These are phyloP conservation scores for Anoplopoma fimbria DNA, from an alignment of 2,113 vertebrate species.

Conservation along the genomic window DNA sequence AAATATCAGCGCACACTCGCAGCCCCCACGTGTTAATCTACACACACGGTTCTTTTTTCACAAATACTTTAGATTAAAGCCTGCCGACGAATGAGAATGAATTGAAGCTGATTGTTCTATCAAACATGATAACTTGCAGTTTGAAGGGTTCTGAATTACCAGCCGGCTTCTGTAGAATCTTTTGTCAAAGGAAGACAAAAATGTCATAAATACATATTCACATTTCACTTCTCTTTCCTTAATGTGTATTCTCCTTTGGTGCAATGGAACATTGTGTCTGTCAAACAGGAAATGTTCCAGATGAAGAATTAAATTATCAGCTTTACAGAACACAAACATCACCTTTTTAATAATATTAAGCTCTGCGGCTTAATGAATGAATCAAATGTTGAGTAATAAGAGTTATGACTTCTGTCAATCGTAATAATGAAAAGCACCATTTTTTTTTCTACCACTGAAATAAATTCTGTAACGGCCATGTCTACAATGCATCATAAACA, in stretches of 20 bases:
- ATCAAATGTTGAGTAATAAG: background rate
- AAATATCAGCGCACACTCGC: conserved; percentile 60
- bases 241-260: background rate
- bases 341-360: too few species aligned
- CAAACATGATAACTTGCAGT: conserved; percentile 25
- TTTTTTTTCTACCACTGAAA: background rate
- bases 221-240: background rate
- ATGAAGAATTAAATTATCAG: background rate
- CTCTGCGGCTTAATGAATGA: background rate
- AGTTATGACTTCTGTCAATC: background rate
- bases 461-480: too few species aligned
- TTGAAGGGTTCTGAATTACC: conserved; percentile 40
- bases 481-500: too few species aligned
- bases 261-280: background rate
- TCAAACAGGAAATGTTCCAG: background rate
- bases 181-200: background rate
- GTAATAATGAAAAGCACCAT: too few species aligned
- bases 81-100: conserved; percentile 16
- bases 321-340: background rate
- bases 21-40: conserved; percentile 2
- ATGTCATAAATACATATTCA: background rate
- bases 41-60: background rate
- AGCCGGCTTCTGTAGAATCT: conserved; percentile 12
- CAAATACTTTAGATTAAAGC: background rate
- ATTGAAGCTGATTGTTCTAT: conserved; percentile 30